Percentiles rank a stretch among this genome's conserved stretches.
These are phyloP conservation scores for Portunus trituberculatus DNA, from an alignment of 1,140 invertebrate genomes.

Conservation along the genomic window DNA sequence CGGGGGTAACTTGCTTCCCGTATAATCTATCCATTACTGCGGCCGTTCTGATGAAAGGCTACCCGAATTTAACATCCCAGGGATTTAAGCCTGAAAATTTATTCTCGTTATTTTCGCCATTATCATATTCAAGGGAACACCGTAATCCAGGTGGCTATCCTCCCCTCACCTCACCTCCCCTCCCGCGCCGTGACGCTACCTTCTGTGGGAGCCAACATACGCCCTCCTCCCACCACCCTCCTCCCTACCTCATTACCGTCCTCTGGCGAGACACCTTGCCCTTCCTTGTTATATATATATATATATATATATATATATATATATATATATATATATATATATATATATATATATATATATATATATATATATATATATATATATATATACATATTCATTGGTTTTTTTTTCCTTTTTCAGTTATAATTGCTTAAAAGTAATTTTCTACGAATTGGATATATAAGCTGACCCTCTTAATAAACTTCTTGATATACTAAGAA, in stretches of 20 bases:
- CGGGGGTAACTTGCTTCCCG: constrained; percentile 18
- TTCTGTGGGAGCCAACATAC: not conserved
- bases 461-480: not conserved
- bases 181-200: not conserved
- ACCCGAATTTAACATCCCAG: constrained; percentile 41
- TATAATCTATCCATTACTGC: constrained; percentile 65
- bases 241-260: not conserved
- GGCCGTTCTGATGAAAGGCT: constrained; percentile 47
- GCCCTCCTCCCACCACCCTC: not conserved
- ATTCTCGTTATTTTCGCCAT: constrained; percentile 47
- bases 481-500: not conserved
- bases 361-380: constrained; percentile 66
- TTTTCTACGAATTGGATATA: not conserved
- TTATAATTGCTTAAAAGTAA: constrained; percentile 38
- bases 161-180: not conserved
- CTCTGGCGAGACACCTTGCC: not conserved
- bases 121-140: constrained; percentile 41
- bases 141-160: not conserved
- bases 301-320: constrained; percentile 17
- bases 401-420: not conserved
- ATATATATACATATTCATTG: constrained; percentile 69
- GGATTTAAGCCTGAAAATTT: constrained; percentile 54
- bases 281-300: constrained; percentile 1
- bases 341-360: constrained; percentile 43
- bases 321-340: constrained; percentile 10